Evolutionary conservation across 2,113 vertebrate species (phyloP).

Genomic region (Gallinago undulata): DNA sequence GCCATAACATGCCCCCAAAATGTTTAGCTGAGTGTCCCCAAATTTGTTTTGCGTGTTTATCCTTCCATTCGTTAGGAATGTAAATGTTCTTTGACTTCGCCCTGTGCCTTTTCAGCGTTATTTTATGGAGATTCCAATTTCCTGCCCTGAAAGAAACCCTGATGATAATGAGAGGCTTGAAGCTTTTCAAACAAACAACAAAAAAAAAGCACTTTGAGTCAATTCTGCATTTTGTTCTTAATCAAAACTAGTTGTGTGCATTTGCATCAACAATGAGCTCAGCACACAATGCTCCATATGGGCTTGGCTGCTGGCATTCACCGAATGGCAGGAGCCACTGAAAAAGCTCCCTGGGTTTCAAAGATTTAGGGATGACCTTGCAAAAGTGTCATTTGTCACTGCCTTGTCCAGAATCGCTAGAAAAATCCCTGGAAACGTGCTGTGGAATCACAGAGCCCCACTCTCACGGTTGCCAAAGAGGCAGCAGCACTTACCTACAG

Average conservation of each 20-base stretch:
- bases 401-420: neutral
- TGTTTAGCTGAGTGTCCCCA: neutral
- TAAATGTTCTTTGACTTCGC: conserved; percentile 41
- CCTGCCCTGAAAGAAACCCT: conserved; percentile 52
- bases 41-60: conserved; percentile 32
- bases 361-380: conserved; percentile 39
- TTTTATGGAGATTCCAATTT: conserved; percentile 64
- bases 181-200: neutral
- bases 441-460: neutral
- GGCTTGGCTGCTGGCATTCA: conserved; percentile 35
- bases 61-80: neutral
- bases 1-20: neutral
- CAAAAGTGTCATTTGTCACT: conserved; percentile 34
- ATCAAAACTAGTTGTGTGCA: conserved; percentile 51
- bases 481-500: neutral
- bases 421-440: neutral
- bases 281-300: conserved; percentile 46
- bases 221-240: conserved; percentile 45
- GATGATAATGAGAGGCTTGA: conserved; percentile 58
- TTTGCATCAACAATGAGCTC: conserved; percentile 48
- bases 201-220: conserved; percentile 20
- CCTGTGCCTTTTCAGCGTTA: conserved; percentile 34
- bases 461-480: neutral
- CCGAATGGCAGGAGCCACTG: neutral
- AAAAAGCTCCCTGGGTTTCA: conserved; percentile 21